Evolutionary conservation across 2,797 vertebrate species (phyloP), one percentile per base, ranked within the genome.

Genomic region (Carapus acus): DNA sequence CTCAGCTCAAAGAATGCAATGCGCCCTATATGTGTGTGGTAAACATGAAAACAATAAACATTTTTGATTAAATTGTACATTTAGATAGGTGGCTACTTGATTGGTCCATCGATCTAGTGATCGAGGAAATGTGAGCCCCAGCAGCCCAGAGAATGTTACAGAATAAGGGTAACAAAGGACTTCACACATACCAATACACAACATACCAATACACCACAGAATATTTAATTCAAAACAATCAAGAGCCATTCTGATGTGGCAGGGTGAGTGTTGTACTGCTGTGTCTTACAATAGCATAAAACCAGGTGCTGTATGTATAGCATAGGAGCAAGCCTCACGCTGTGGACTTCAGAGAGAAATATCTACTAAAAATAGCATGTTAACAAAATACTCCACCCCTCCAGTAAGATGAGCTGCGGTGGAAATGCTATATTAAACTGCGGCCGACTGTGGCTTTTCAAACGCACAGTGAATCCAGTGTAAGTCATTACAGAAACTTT

Each of bases 371-470:
- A 80, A 83, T 79, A 77, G 65, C 60, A 67, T 43, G 49, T 54
- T 67, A 81, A 73, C 57, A 80, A 79, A 81, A 78, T 40, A 77
- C 74, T 70, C 74, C 80, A 74, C 67, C 69, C 69, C 41, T 59
- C 51, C 38, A 43, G 57, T 55, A 66, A 65, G 39, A 54, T 44
- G 45, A 71, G 57, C 58, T 58, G 59, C 54, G 38, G 60, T 43
- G 64, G 50, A 76, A 81, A 74, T 55, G 49, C 49, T 78, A 62
- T 33, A 79, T 79, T 65, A 70, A 33, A 75, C 60, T 74, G 65
- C 54, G 45, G 38, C 27, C 29, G 19, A 3, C 37, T 47, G 7
- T 33, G 65, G 73, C 66, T 58, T 65, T 62, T 57, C 62, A 59
- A 65, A 66, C 62, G 67, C 54, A 68, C 42, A 72, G 54, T 46